These are phyloP conservation scores for Mormyrus proboscirostris DNA, from an alignment of 2,797 vertebrate genomes.

Conservation along the genomic window DNA sequence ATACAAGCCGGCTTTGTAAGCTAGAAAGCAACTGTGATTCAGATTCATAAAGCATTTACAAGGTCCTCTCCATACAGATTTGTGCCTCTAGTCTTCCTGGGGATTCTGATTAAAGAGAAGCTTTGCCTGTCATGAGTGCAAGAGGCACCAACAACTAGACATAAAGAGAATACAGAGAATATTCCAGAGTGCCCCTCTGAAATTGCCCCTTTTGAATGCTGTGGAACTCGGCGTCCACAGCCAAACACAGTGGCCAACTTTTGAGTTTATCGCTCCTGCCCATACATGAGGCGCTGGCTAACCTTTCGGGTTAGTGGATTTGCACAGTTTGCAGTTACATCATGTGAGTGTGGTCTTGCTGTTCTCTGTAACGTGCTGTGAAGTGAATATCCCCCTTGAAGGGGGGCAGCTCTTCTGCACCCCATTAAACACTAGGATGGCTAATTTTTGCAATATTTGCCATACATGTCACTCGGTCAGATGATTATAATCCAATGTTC, in stretches of 20 bases:
- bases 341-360: not conserved
- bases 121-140: not conserved
- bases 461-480: not conserved
- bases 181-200: not conserved
- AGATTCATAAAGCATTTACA: not conserved
- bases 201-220: not conserved
- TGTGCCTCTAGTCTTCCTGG: not conserved
- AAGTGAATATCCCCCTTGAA: not conserved
- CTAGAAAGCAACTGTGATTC: not conserved
- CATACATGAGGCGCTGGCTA: not conserved
- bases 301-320: not conserved
- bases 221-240: not conserved
- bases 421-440: not conserved
- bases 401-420: not conserved
- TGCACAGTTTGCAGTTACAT: not conserved
- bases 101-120: slow-evolving; percentile 1
- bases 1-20: not conserved
- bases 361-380: not conserved
- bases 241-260: not conserved
- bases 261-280: not conserved
- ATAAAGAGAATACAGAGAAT: not conserved
- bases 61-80: not conserved
- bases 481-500: not conserved
- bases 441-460: not conserved
- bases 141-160: not conserved